Conservation (phyloP, 2,113 vertebrate genomes). For the Gallinago jamesoni region DNA sequence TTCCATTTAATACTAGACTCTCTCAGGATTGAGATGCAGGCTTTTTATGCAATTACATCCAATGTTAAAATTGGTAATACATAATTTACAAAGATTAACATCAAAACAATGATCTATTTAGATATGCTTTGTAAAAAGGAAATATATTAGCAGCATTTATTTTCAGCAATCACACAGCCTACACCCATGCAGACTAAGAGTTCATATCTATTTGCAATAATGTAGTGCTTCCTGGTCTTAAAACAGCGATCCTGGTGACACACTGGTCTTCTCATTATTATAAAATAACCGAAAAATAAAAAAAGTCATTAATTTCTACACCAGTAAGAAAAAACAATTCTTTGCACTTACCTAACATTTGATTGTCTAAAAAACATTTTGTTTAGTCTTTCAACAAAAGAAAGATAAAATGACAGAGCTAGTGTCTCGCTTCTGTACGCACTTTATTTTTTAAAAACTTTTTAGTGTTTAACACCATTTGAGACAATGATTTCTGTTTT, state of each 20-base stretch:
- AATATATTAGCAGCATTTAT: constrained; percentile 90
- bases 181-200: constrained; percentile 84
- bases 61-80: constrained; percentile 89
- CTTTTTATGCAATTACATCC: constrained; percentile 88
- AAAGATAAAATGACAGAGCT: constrained; percentile 83
- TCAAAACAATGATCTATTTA: constrained; percentile 87
- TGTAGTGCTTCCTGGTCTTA: constrained; percentile 81
- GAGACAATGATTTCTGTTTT: constrained; percentile 73
- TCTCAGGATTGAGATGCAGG: constrained; percentile 85
- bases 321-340: constrained; percentile 82
- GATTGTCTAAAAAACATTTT: constrained; percentile 86
- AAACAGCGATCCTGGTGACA: constrained; percentile 76
- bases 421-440: constrained; percentile 78
- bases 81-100: constrained; percentile 91
- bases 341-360: constrained; percentile 84
- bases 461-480: constrained; percentile 83
- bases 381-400: constrained; percentile 84
- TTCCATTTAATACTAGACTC: constrained; percentile 89
- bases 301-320: constrained; percentile 85
- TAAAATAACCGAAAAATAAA: constrained; percentile 83
- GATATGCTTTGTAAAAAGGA: constrained; percentile 88
- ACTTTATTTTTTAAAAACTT: constrained; percentile 74
- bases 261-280: constrained; percentile 75
- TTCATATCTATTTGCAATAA: constrained; percentile 77
- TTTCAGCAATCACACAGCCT: constrained; percentile 84